Evolutionary conservation across 2,797 vertebrate species (phyloP).

Genomic region (Trematomus bernacchii): DNA sequence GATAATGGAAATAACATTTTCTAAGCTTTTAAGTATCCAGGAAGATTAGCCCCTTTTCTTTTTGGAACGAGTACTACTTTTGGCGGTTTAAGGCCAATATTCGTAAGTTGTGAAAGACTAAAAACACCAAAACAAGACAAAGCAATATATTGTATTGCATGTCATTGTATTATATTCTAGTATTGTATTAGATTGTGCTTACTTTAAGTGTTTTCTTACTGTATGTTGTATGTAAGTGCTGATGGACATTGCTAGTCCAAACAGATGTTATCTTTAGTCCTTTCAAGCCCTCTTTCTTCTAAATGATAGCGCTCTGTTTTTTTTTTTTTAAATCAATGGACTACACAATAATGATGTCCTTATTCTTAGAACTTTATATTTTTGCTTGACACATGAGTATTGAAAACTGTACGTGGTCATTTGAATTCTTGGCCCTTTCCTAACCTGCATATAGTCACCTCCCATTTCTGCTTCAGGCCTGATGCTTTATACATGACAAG

Average conservation of each 20-base stretch:
- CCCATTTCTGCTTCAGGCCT: background rate
- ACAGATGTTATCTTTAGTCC: too few relatives aligned
- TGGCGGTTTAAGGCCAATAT: too few relatives aligned
- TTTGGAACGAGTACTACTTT: too few relatives aligned
- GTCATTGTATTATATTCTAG: background rate
- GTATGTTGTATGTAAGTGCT: too few relatives aligned
- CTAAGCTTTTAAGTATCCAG: too few relatives aligned
- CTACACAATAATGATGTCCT: background rate
- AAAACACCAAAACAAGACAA: background rate
- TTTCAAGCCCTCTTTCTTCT: too few relatives aligned
- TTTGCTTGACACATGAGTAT: background rate
- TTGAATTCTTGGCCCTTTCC: background rate
- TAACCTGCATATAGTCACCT: background rate
- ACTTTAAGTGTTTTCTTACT: background rate
- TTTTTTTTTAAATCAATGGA: background rate
- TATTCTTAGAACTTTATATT: background rate
- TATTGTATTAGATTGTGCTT: background rate
- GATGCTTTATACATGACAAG: constrained; percentile 7
- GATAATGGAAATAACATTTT: too few relatives aligned
- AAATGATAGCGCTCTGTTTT: background rate
- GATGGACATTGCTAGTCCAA: too few relatives aligned
- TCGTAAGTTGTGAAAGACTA: too few relatives aligned
- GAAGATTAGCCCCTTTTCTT: too few relatives aligned
- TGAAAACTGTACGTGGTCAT: background rate
- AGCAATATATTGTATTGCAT: background rate